Base-by-base conservation (phyloP, 2,113 vertebrate species). In the Stigmatopora argus region DNA sequence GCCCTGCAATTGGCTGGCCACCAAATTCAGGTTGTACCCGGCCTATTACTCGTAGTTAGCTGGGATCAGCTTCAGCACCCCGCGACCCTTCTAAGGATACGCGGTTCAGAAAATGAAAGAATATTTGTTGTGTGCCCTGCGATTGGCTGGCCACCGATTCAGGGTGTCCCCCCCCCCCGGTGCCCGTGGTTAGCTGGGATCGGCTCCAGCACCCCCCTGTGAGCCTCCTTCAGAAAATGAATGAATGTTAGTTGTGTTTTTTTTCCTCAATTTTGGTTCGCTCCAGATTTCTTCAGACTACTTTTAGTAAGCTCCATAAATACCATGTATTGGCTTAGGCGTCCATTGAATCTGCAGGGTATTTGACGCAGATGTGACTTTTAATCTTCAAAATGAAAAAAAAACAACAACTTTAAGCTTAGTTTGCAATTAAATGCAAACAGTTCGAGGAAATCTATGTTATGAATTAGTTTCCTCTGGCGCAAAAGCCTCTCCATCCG, bases 281-380 rank as follows among this genome's bases (percentile, higher is more conserved):
- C 83, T 83, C 69, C 14, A 21, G 64, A 82, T 78, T 85, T 77
- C 65, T 74, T 78, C 14, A 67, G 63, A 74, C 75, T 83, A 64
- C 59, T 83, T 82, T 78, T 72, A 82, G n/a, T 71, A 55, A 72
- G 70, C 51, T 67, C 77, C 57, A 74, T 78, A 81, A 82, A 72
- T 64, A 70, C 44, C 45, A 73, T 72, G 65, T 45, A 83, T 83
- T 71, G 31, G 64, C 69, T 83, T 82, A 82, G 71, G 41, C 62
- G 63, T 55, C 58, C 64, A 73, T 71, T 75, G 82, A 78, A 80
- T 66, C 65, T 65, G 61, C 10, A 62, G 71, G 64, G 70, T 83
- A 75, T 85, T 79, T 83, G 49, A 82, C 74, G 84, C 78, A 74
- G 71, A 83, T 78, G 71, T 77, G 70, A 75, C 64, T 79, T 72